A percentile compares a stretch with the other conserved stretches of the same genome.
Evolutionary conservation across 1,140 invertebrate genomes (phyloP).

Genomic region (Drosophila persimilis): DNA sequence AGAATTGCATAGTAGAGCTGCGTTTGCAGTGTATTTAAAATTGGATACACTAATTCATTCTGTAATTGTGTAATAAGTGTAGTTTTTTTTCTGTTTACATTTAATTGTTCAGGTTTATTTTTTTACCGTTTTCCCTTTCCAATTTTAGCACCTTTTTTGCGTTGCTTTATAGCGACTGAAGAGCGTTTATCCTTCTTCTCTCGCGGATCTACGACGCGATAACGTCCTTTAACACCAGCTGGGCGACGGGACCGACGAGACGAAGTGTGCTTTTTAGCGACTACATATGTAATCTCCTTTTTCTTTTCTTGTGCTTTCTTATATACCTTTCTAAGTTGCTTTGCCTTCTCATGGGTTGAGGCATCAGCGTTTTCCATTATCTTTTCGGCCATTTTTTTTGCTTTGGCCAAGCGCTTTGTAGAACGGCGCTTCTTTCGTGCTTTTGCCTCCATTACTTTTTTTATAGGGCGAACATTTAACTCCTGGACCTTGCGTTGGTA

Average conservation of each 20-base stretch:
- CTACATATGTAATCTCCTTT: conserved; percentile 96
- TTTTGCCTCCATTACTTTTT: conserved; percentile 99
- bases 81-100: too few relatives aligned
- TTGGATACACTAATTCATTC: too few relatives aligned
- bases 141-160: conserved; percentile 52
- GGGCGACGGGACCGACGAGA: conserved; percentile 91
- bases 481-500: conserved; percentile 92
- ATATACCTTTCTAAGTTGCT: conserved; percentile 96
- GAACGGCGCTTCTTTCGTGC: conserved; percentile 97
- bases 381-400: conserved; percentile 97
- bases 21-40: too few relatives aligned
- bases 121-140: conserved; percentile 30
- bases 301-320: conserved; percentile 95
- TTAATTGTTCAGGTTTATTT: conserved; percentile 2
- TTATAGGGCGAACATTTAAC: conserved; percentile 96
- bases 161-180: conserved; percentile 86
- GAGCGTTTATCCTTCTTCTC: conserved; percentile 97
- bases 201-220: conserved; percentile 96
- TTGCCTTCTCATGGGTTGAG: conserved; percentile 94
- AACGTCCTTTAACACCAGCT: conserved; percentile 94
- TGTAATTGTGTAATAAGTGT: too few relatives aligned
- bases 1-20: too few relatives aligned
- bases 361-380: conserved; percentile 96
- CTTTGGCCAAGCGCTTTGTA: conserved; percentile 93
- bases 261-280: conserved; percentile 94